Conservation (phyloP, 2,888 invertebrate species). For the Antheraea yamamai region DNA sequence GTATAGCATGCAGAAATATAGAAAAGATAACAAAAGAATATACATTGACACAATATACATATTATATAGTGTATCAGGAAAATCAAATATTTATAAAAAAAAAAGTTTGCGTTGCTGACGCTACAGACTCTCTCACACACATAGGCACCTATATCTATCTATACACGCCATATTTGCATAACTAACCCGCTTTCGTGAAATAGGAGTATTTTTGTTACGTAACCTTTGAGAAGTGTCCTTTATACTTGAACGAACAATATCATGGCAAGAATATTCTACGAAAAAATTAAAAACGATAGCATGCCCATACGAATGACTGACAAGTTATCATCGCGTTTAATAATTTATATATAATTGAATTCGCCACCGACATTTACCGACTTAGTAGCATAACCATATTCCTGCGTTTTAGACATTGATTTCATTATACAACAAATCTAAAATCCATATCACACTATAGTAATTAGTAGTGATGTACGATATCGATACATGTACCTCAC, state of each 20-base stretch:
- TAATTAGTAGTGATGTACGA: constrained; percentile 41
- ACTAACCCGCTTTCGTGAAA: no score
- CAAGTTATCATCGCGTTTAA: neutral
- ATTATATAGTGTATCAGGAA: no score
- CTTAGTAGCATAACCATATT: neutral
- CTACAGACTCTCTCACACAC: no score
- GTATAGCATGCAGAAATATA: no score
- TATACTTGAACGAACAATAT: neutral
- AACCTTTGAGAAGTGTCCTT: neutral
- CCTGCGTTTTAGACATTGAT: neutral
- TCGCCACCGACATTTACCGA: neutral
- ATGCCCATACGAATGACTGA: neutral
- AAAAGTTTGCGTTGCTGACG: no score
- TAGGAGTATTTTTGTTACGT: no score
- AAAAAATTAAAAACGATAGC: neutral
- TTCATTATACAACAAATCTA: constrained; percentile 13
- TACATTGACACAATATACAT: no score
- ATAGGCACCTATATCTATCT: no score
- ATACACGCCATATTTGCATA: no score
- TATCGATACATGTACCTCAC: constrained; percentile 35
- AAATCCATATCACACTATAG: constrained; percentile 12
- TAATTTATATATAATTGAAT: neutral
- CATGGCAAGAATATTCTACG: neutral
- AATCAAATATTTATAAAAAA: no score
- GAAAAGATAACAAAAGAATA: no score